Percentiles rank a stretch among this genome's conserved stretches.
Evolutionary conservation across 1,140 invertebrate species (phyloP).

Genomic region (Microvelia longipes): DNA sequence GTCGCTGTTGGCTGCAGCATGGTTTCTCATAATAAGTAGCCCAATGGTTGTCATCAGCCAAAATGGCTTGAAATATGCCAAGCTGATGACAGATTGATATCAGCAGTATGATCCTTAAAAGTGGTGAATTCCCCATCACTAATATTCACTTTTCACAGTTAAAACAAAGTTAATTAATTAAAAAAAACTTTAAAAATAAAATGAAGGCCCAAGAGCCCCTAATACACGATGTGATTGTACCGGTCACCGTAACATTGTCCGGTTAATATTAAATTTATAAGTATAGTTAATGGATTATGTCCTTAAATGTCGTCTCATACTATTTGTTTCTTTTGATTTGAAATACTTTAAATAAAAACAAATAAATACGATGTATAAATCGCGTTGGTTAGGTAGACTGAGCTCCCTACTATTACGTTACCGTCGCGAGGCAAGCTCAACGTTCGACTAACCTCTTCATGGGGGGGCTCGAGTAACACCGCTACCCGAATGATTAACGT

Average conservation of each 20-base stretch:
- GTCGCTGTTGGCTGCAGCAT: constrained; percentile 17
- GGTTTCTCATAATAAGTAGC: constrained; percentile 23
- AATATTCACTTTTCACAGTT: neutral
- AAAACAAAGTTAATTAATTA: neutral
- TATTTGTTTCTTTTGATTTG: neutral
- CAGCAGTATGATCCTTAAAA: constrained; percentile 8
- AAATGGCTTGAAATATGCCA: constrained; percentile 1
- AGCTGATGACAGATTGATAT: constrained; percentile 7
- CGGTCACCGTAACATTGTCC: neutral
- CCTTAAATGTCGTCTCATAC: neutral
- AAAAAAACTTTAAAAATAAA: neutral
- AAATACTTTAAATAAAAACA: neutral
- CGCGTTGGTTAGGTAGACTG: neutral
- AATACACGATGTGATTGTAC: neutral
- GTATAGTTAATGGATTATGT: neutral
- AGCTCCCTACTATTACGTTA: neutral
- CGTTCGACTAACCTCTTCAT: neutral
- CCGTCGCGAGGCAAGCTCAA: neutral
- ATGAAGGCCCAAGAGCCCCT: neutral
- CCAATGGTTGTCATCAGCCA: constrained; percentile 14
- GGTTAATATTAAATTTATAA: neutral
- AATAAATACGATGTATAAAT: neutral
- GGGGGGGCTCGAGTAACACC: neutral
- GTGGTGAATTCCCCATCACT: constrained; percentile 9
- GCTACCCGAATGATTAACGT: neutral